A percentile compares a stretch with the other conserved stretches of the same genome.
These are phyloP conservation scores for Rhea pennata DNA, from an alignment of 2,113 vertebrate species.

Conservation along the genomic window DNA sequence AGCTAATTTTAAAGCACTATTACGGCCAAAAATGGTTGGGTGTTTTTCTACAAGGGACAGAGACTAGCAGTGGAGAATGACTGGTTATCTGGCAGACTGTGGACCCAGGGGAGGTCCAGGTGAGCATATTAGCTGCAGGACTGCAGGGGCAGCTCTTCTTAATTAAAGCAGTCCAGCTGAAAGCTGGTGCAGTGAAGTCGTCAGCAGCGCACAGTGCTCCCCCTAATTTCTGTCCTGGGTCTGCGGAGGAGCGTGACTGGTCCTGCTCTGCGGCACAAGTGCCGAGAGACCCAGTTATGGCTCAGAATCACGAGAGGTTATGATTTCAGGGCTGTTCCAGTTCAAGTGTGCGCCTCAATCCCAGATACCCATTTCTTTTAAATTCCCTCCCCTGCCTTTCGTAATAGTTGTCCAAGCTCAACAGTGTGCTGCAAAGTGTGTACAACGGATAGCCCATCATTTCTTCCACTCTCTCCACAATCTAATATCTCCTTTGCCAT, in stretches of 20 bases:
- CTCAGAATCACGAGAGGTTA: not conserved
- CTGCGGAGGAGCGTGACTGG: not conserved
- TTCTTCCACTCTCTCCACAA: not conserved
- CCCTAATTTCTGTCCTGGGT: not conserved
- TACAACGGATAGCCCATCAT: not conserved
- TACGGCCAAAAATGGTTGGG: not conserved
- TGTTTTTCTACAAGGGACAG: not conserved
- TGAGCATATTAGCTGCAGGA: not conserved
- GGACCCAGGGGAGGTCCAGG: not conserved
- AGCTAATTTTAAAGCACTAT: not conserved
- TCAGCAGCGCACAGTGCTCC: fast-evolving
- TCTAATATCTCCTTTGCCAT: not conserved
- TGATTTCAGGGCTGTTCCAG: not conserved
- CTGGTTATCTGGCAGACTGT: not conserved
- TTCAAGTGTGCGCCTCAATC: not conserved
- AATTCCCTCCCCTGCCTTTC: not conserved
- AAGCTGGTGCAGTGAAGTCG: not conserved
- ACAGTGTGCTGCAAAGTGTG: not conserved
- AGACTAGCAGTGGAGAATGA: not conserved
- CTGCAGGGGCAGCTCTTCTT: not conserved
- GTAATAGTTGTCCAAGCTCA: not conserved
- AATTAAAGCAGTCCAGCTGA: not conserved
- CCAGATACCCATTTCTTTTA: not conserved
- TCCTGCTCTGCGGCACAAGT: not conserved
- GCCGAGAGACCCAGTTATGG: not conserved